Evolutionary conservation across 2,113 vertebrate genomes (phyloP), one percentile per base, ranked within the genome.

Genomic region (Xyliphius kryptos): DNA sequence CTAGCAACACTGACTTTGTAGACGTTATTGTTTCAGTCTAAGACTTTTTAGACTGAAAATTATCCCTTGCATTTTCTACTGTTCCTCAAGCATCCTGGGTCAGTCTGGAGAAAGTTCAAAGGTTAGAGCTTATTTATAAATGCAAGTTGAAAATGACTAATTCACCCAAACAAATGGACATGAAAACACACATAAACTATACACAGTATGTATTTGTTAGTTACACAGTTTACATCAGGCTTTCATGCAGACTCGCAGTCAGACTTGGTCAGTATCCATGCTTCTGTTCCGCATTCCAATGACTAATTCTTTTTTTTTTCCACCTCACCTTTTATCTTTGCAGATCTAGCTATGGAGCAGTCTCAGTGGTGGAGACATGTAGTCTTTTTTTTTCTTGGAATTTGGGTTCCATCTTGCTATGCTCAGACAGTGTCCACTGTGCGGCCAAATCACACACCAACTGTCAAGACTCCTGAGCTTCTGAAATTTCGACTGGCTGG

Each of bases 401-500:
- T 81, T 71, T 84, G 79, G 68, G 49, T 83, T 17, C 74, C 80
- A 0, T 67, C 32, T 50, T 81, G 76, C 64, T 60, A 82, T 14
- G 49, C 77, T 49, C 83, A 85, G 71, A 85, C 84, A 20, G 77
- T 85, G 2, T 22, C 63, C 0, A 70, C 68, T 0, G 66, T 6
- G 0, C 9, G 41, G 26, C 66, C 77, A 14, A 77, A 22, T 49
- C 51, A 66, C 2, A 70, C 68, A 0, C 66, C 15, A 0, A 5
- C 53, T 44, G 54, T 81, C 9, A 83, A 66, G 0, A 38, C 61
- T 3, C 66, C 38, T 0, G 67, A 81, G 12, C 69, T 40, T 40
- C 82, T 95, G 17, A 84, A 80, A 69, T 88, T 98, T 64, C 85
- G 93, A 15, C 83, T 98, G 83, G 82, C 89, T 0, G 96, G 96